A percentile compares a stretch with the other conserved stretches of the same genome.
Evolutionary conservation across 2,797 vertebrate genomes (phyloP).

Genomic region (Todus mexicanus): DNA sequence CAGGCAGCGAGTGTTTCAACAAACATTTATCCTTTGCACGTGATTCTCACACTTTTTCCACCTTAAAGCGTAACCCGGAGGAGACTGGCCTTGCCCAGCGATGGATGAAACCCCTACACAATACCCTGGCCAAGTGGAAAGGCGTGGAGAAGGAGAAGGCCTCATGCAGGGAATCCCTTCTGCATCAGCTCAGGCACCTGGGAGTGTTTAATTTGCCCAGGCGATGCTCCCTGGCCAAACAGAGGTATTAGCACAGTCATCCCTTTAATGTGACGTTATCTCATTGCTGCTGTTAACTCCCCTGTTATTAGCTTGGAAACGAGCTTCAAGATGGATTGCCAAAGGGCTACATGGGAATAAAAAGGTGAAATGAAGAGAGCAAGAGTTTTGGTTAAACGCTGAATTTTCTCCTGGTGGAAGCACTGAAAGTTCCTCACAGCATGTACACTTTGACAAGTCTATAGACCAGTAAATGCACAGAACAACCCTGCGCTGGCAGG

Average conservation of each 20-base stretch:
- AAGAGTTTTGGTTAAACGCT: background rate
- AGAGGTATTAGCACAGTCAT: background rate
- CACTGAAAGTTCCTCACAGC: background rate
- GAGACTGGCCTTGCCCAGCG: background rate
- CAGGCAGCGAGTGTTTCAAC: background rate
- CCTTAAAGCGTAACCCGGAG: background rate
- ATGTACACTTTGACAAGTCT: background rate
- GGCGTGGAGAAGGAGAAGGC: background rate
- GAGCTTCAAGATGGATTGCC: background rate
- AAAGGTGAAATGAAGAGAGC: background rate
- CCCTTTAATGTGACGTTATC: background rate
- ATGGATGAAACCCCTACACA: background rate
- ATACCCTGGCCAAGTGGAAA: background rate
- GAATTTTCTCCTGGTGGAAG: background rate
- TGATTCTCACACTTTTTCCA: background rate
- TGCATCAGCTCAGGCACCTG: background rate
- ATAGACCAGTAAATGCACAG: background rate
- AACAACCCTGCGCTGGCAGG: background rate
- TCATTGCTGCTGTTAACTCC: background rate
- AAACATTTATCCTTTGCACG: background rate
- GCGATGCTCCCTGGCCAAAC: background rate
- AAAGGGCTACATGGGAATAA: background rate
- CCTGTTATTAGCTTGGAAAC: background rate
- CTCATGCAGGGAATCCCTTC: background rate
- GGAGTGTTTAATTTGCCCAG: slow-evolving; percentile 1